phyloP scores from a whole-genome alignment of 2,888 invertebrate species.

The Rhabditoides inermis region DNA sequence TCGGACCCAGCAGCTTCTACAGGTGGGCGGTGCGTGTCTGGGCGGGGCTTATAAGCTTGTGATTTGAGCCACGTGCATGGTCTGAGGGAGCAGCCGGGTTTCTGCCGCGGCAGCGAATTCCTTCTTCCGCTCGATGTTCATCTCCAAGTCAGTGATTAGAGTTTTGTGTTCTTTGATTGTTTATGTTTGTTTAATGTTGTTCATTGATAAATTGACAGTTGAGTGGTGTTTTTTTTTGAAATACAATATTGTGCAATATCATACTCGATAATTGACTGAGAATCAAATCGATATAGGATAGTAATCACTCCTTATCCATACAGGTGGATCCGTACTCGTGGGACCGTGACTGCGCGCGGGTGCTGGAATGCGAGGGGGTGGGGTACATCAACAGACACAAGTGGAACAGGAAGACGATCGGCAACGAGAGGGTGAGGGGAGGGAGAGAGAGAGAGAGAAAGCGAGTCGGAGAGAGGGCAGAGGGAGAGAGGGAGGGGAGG shows the following conservation, averaged over 20 bases:
- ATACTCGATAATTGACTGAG: slow-evolving; percentile 6
- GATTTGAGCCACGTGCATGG: slow-evolving; percentile 57
- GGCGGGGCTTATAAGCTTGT: too few species aligned
- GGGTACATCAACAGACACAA: too few species aligned
- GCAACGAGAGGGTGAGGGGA: not conserved
- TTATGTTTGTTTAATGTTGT: not conserved
- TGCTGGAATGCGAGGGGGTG: too few species aligned
- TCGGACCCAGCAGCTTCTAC: slow-evolving; percentile 82
- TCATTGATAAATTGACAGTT: not conserved
- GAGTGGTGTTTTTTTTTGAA: not conserved
- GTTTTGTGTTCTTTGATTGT: slow-evolving; percentile 3
- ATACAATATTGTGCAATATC: not conserved
- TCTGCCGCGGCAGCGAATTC: slow-evolving; percentile 78
- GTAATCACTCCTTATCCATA: not conserved
- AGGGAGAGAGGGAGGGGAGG: too few species aligned
- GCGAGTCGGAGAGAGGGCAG: too few species aligned
- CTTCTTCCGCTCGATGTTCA: slow-evolving; percentile 83
- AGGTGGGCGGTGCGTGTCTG: too few species aligned
- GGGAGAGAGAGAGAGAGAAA: too few species aligned
- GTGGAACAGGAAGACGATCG: slow-evolving; percentile 22
- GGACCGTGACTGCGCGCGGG: slow-evolving; percentile 8
- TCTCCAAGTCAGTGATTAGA: slow-evolving; percentile 16
- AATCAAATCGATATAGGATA: not conserved
- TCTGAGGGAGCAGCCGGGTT: slow-evolving; percentile 80
- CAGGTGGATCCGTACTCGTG: slow-evolving; percentile 6